Base-by-base conservation (phyloP, 2,797 vertebrate genomes). In the Neostethus bicornis region DNA sequence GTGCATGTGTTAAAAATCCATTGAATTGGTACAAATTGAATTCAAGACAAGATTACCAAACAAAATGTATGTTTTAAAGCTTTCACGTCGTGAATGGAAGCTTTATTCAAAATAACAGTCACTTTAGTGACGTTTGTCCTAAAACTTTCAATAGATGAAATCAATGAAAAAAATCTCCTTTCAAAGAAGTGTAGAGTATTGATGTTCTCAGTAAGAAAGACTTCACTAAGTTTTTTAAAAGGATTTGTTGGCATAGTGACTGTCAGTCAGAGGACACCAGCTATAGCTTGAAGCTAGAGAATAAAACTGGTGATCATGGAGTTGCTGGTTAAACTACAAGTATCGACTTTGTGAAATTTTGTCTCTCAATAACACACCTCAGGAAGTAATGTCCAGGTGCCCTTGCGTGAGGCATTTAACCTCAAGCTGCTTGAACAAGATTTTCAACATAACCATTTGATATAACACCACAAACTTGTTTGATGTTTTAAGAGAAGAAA, bases 291-390 rank as follows among this genome's bases (percentile, higher is more conserved):
- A 48, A 60, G 72, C 14, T 10, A 13, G 34, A 51, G 51, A 67
- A 49, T 51, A 73, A 63, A 62, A 43, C 71, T 46, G 55, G 65
- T 74, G 75, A 76, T 66, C 45, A 17, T 48, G 74, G 77, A 70
- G 39, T 60, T 61, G 44, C 23, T 20, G 66, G 63, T 71, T 72
- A 60, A 66, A 38, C 50, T 49, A 24, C n/a, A 26, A 43, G 26
- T 39, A 63, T 26, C 52, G 56, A 55, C 61, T 44, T 42, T 24
- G 11, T 38, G 34, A 39, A 53, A 62, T 64, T 20, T 41, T 17
- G 29, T 46, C 38, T 56, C 62, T 45, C 26, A 64, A 9, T 34
- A 55, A 47, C 20, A 32, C 12, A 13, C 24, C 20, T 54, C 25
- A 57, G 42, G n/a, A 34, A 64, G 38, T 37, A 21, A 39, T 34